phyloP scores from a whole-genome alignment of 2,888 invertebrate species.

The Daptonema setosum region DNA sequence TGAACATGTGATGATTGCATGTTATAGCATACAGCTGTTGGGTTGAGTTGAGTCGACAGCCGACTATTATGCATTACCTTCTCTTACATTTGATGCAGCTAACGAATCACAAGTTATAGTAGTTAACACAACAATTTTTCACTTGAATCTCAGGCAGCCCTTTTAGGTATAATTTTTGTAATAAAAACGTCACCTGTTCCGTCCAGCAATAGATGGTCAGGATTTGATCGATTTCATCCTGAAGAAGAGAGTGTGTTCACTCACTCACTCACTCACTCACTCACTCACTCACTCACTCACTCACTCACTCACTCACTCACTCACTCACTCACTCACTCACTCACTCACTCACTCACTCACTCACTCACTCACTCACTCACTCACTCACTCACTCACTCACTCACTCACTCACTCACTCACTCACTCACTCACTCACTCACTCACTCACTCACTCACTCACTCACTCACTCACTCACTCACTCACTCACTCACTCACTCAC shows the following conservation, averaged over 20 bases:
- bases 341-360: background rate
- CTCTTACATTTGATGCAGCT: too few species aligned
- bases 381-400: background rate
- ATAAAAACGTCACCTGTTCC: slow-evolving; percentile 15
- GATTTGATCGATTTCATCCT: slow-evolving; percentile 20
- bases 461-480: background rate
- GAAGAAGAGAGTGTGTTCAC: background rate
- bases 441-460: slow-evolving; percentile 22
- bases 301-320: background rate
- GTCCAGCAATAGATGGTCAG: slow-evolving; percentile 22
- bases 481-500: slow-evolving; percentile 22
- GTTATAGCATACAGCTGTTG: too few species aligned
- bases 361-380: slow-evolving; percentile 22
- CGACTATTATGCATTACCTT: too few species aligned
- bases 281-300: slow-evolving; percentile 22
- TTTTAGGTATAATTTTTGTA: too few species aligned
- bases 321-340: slow-evolving; percentile 22
- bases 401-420: slow-evolving; percentile 22
- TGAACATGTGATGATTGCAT: too few species aligned
- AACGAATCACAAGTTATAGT: too few species aligned
- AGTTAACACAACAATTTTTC: too few species aligned
- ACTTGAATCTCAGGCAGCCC: too few species aligned
- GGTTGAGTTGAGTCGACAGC: too few species aligned
- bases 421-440: background rate
- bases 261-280: background rate